Percentiles rank a stretch among this genome's conserved stretches.
Evolutionary conservation across 2,888 invertebrate species (phyloP).

Genomic region (Tenthredo livida): DNA sequence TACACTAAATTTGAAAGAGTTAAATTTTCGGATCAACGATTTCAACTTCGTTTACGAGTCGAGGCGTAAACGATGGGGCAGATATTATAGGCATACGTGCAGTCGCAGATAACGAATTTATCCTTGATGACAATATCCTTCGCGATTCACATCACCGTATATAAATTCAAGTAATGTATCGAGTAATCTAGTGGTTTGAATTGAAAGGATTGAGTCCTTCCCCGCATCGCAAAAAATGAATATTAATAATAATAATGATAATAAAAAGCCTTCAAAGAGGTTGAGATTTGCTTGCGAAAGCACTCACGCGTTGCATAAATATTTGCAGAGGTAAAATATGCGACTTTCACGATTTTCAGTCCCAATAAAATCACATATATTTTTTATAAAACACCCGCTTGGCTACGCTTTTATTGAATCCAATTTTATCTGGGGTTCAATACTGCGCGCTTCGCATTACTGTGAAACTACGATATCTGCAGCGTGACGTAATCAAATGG

Average conservation of each 20-base stretch:
- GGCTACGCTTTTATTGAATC: background rate
- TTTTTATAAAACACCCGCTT: background rate
- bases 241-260: too few relatives aligned
- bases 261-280: background rate
- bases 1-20: background rate
- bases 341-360: background rate
- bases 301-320: background rate
- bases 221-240: background rate
- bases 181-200: background rate
- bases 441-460: conserved; percentile 2
- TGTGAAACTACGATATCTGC: conserved; percentile 10
- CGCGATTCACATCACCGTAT: background rate
- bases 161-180: background rate
- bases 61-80: background rate
- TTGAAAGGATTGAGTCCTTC: background rate
- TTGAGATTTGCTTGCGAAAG: background rate
- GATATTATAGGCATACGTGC: background rate
- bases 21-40: background rate
- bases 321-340: background rate
- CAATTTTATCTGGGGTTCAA: background rate
- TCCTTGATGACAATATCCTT: background rate
- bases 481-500: conserved; percentile 1
- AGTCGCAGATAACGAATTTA: background rate
- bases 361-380: background rate
- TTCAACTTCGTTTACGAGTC: background rate